A percentile compares a stretch with the other conserved stretches of the same genome.
phyloP scores from a whole-genome alignment of 2,113 vertebrate genomes.

The Antechinus flavipes region DNA sequence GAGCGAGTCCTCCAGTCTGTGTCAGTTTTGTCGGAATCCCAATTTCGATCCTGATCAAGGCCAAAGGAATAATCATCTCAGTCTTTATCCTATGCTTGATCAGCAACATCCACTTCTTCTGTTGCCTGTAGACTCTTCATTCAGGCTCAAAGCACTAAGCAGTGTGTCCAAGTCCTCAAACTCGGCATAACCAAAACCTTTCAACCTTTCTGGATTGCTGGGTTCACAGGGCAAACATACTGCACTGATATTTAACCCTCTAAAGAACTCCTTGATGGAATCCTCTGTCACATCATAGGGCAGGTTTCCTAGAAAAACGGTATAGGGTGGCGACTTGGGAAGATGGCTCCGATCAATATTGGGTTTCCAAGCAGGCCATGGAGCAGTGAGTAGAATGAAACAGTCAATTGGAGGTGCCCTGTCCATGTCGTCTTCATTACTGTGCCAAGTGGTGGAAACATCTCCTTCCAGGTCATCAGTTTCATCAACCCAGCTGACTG shows the following conservation, averaged over 20 bases:
- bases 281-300: conserved; percentile 97
- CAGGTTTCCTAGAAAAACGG: conserved; percentile 96
- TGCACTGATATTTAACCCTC: conserved; percentile 95
- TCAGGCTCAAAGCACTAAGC: conserved; percentile 93
- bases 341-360: conserved; percentile 92
- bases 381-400: conserved; percentile 95
- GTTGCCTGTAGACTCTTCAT: conserved; percentile 86
- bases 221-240: conserved; percentile 96
- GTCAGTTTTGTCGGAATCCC: no score
- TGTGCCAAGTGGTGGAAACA: conserved; percentile 96
- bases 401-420: conserved; percentile 93
- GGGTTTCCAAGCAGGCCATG: conserved; percentile 94
- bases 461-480: no score
- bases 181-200: conserved; percentile 98
- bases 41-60: no score
- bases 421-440: conserved; percentile 91
- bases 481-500: no score
- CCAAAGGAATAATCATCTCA: no score
- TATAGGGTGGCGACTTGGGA: conserved; percentile 95
- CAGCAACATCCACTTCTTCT: no score
- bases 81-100: no score
- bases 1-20: no score
- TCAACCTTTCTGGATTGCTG: conserved; percentile 95
- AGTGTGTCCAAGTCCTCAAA: conserved; percentile 97
- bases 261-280: conserved; percentile 96